Conservation (phyloP, 2,888 invertebrate species). For the Scelioninae gen. 2 region DNA sequence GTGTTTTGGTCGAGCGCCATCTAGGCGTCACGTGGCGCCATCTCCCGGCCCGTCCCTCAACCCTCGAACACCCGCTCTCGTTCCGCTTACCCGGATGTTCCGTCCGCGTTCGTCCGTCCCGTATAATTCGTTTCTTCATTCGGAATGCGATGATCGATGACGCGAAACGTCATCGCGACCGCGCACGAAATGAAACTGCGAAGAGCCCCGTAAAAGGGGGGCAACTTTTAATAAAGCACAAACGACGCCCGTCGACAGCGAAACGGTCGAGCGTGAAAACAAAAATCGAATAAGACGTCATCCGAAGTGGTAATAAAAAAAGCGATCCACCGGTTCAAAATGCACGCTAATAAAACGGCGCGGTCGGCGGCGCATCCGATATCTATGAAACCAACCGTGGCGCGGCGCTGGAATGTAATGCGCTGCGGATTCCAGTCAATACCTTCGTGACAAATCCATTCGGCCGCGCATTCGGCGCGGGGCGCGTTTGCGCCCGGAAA, state of each 20-base stretch:
- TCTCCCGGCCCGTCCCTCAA: too few relatives aligned
- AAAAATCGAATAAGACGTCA: conserved; percentile 44
- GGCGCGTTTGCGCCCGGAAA: conserved; percentile 66
- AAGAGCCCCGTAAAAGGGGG: background rate
- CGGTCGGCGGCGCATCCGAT: conserved; percentile 52
- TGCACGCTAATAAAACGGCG: conserved; percentile 56
- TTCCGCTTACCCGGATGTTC: too few relatives aligned
- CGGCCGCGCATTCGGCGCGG: conserved; percentile 55
- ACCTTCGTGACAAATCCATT: conserved; percentile 61
- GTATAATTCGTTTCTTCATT: too few relatives aligned
- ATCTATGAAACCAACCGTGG: conserved; percentile 35
- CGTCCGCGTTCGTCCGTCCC: too few relatives aligned
- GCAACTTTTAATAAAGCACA: too few relatives aligned
- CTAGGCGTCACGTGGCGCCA: too few relatives aligned
- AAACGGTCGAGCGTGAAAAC: conserved; percentile 9
- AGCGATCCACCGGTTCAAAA: conserved; percentile 51
- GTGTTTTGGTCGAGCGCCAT: too few relatives aligned
- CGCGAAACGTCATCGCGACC: too few relatives aligned
- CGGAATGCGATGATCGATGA: too few relatives aligned
- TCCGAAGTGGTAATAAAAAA: conserved; percentile 55
- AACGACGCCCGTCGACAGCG: conserved; percentile 7
- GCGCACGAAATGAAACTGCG: background rate
- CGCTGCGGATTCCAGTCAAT: conserved; percentile 64
- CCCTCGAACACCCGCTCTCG: too few relatives aligned
- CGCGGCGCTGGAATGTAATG: conserved; percentile 62